Conservation (phyloP, 1,140 invertebrate species). For the Acromyrmex heyeri region DNA sequence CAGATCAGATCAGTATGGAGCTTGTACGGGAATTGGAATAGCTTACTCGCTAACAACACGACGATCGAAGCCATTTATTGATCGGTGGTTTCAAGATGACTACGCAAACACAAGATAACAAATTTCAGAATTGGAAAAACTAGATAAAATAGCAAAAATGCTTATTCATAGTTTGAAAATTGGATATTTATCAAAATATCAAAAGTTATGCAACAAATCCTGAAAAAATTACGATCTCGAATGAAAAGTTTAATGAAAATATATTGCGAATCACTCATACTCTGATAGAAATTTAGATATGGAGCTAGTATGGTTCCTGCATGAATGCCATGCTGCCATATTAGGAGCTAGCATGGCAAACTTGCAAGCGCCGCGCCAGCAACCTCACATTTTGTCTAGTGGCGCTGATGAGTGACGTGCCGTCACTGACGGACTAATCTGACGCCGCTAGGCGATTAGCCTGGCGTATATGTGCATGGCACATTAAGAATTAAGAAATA, state of each 20-base stretch:
- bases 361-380: too few relatives aligned
- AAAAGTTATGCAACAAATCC: background rate
- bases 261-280: background rate
- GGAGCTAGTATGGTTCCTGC: too few relatives aligned
- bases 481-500: too few relatives aligned
- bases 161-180: background rate
- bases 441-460: too few relatives aligned
- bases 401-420: too few relatives aligned
- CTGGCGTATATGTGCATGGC: too few relatives aligned
- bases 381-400: too few relatives aligned
- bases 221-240: background rate
- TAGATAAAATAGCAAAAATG: background rate
- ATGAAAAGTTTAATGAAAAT: background rate
- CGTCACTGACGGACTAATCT: too few relatives aligned
- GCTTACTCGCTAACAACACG: conserved; percentile 5
- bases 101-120: background rate
- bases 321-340: too few relatives aligned
- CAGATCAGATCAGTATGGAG: conserved; percentile 65
- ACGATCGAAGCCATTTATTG: conserved; percentile 26
- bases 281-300: too few relatives aligned
- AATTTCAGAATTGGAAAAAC: background rate
- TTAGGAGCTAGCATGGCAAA: too few relatives aligned
- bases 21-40: conserved; percentile 53
- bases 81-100: conserved; percentile 2
- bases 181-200: background rate